A percentile compares a stretch with the other conserved stretches of the same genome.
phyloP scores from a whole-genome alignment of 2,113 vertebrate species.

The Verasper variegatus region DNA sequence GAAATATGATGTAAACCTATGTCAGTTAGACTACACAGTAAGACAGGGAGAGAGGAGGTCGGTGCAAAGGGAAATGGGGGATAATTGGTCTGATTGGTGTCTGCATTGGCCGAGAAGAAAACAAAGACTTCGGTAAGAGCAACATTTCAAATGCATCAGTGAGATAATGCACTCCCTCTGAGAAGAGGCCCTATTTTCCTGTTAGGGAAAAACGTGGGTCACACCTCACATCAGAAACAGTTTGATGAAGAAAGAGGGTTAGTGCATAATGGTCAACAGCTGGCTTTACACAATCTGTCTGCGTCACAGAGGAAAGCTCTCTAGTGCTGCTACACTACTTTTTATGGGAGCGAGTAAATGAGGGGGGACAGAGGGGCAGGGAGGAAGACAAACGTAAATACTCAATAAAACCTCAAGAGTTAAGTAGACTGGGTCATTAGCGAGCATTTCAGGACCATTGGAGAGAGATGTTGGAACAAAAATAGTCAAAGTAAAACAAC shows the following conservation, averaged over 20 bases:
- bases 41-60: conserved; percentile 18
- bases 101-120: conserved; percentile 25
- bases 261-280: conserved; percentile 83
- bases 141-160: conserved; percentile 57
- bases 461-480: background rate
- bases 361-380: conserved; percentile 18
- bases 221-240: conserved; percentile 83
- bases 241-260: conserved; percentile 74
- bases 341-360: conserved; percentile 42
- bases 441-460: background rate
- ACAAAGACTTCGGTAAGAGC: conserved; percentile 56
- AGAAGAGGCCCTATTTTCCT: conserved; percentile 71
- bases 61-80: conserved; percentile 1
- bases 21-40: conserved; percentile 39
- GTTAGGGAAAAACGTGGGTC: conserved; percentile 81
- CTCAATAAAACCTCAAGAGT: background rate
- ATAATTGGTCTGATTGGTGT: conserved; percentile 42
- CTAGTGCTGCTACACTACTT: conserved; percentile 21
- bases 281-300: conserved; percentile 61
- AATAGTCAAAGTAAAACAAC: conserved; percentile 1
- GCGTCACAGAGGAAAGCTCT: conserved; percentile 39
- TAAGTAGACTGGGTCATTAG: background rate
- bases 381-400: conserved; percentile 1
- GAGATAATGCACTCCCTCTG: conserved; percentile 77
- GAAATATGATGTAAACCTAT: conserved; percentile 50